Evolutionary conservation across 2,113 vertebrate species (phyloP), one percentile per base, ranked within the genome.

Genomic region (Sylvilagus bachmani): DNA sequence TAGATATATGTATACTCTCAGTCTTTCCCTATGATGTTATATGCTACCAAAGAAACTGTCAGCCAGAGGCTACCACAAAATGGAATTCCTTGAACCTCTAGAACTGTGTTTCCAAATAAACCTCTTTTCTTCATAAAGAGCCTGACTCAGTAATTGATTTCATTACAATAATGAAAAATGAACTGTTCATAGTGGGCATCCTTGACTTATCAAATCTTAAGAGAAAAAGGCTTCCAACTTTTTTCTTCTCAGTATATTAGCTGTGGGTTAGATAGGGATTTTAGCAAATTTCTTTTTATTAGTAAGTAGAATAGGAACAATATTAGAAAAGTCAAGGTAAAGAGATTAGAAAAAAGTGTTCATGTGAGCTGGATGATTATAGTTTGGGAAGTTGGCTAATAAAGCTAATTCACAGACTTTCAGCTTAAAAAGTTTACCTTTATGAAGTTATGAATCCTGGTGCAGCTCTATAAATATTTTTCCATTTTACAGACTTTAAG

Each of bases 261-360:
- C 17, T 69, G 10, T 61, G 6, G 27, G 3, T 44, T 49, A 6
- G 3, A 6, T 79, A 58, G 31, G 38, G 14, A 73, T 67, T 61
- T 81, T 62, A 88, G 55, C 71, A 96, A 81, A 2, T 33, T 78
- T 95, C 11, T 91, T 74, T 87, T 86, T 25, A 71, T 86, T 70
- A 51, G 7, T 69, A 82, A 66, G 3, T 25, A 83, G 67, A 70
- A 85, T 17, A 58, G 31, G 14, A 90, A 87, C 6, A 55, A 70
- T 67, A 86, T 7, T 88, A 9, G 9, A 64, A 86, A 92, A 87
- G 33, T 70, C 14, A 80, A 90, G 61, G 49, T 33, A 27, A 7
- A 86, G 25, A 86, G 51, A 53, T 74, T 33, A 73, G 71, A 81
- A 67, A 73, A 61, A 79, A 17, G 5, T 69, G 92, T 74, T 77